Base-by-base conservation (phyloP, 2,888 invertebrate species). In the Omphaloscelis lunosa region DNA sequence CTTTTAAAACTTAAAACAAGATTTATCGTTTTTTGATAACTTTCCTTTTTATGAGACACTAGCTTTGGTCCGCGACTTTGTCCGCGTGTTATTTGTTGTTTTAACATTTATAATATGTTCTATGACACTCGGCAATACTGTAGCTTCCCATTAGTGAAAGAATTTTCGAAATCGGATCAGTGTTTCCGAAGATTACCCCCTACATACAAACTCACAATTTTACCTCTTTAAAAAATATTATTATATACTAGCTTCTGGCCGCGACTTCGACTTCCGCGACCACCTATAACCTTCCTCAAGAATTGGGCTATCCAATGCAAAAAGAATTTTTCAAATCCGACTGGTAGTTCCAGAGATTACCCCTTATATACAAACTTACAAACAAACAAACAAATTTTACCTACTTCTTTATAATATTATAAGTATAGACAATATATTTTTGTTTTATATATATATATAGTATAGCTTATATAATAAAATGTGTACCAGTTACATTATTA, bases 401-500 rank as follows among this genome's bases (percentile, higher is more conserved):
- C 34, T 29, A 29, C 2, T 2, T 27, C 12, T 27, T 27, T 58
- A 15, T 7, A 58, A 27, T 58, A 58, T 56, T 56, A 58, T 56
- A 48, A 48, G 48, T 48, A 34, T 34, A 34, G 34, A 34, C 5
- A 34, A 5, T 34, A 34, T 34, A 3, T 34, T 34, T 5, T 34
- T 34, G n/a, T 34, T 34, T 5, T 34, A 34, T 34, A 34, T 34
- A 34, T 3, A 34, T 34, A 34, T 34, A 34, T 34, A 34, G 34
- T 2, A 34, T 34, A 34, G 34, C 3, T 34, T 34, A 34, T 34
- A 34, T 34, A 34, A 34, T 34, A 34, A 34, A 34, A 34, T 56
- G 56, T 75, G 6, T 75, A 51, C 11, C 76, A 41, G 9, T 29
- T 62, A 12, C 27, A 63, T 27, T 45, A 39, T 74, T 48, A 51